Evolutionary conservation across 2,797 vertebrate genomes (phyloP).

Genomic region (Dendrocincla tyrannina): DNA sequence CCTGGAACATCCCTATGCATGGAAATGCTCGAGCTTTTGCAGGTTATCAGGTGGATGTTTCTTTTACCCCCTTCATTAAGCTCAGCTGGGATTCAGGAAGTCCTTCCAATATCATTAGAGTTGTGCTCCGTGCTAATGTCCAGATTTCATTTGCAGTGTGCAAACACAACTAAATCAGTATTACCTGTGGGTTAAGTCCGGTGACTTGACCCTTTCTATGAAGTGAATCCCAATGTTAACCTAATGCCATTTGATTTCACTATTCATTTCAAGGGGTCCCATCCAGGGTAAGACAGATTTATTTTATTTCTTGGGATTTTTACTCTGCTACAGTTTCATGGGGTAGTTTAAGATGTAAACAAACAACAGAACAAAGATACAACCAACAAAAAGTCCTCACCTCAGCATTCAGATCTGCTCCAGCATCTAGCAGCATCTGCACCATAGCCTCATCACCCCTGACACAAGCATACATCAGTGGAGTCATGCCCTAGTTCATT

Average conservation of each 20-base stretch:
- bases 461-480: slow-evolving; percentile 98
- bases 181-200: not conserved
- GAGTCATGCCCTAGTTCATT: slow-evolving; percentile 89
- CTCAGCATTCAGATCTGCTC: slow-evolving; percentile 96
- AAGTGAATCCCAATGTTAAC: not conserved
- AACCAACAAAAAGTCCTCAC: slow-evolving; percentile 78
- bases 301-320: not conserved
- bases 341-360: slow-evolving; percentile 4
- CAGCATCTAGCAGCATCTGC: slow-evolving; percentile 97
- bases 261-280: not conserved
- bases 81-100: not conserved
- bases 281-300: not conserved
- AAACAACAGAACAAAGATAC: slow-evolving; percentile 36
- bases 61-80: not conserved
- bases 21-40: not conserved
- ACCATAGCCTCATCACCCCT: slow-evolving; percentile 98
- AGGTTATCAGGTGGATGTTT: not conserved
- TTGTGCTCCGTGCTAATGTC: not conserved
- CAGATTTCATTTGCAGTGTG: not conserved
- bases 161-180: not conserved
- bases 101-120: not conserved
- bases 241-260: not conserved
- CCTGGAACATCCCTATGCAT: not conserved
- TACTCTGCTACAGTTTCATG: not conserved
- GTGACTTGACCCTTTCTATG: not conserved